These are phyloP conservation scores for Ommatoiulus sabulosus DNA, from an alignment of 2,888 invertebrate genomes.

Conservation along the genomic window DNA sequence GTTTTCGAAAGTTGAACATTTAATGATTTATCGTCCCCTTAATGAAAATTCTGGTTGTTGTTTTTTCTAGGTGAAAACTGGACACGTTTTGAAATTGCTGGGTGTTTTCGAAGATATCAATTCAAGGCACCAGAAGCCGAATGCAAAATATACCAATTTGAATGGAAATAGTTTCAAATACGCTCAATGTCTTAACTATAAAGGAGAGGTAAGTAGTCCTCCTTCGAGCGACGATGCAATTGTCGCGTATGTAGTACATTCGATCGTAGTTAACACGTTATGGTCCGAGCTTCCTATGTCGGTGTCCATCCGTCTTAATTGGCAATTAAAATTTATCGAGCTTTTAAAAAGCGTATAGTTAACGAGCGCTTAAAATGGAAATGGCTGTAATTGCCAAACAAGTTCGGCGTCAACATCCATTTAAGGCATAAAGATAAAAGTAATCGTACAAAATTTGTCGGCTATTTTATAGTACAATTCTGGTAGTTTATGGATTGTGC, in stretches of 20 bases:
- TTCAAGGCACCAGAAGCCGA: slow-evolving; percentile 60
- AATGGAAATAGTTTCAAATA: slow-evolving; percentile 71
- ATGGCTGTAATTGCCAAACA: background rate
- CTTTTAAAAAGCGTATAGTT: background rate
- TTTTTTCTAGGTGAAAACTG: slow-evolving; percentile 68
- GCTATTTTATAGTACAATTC: no score
- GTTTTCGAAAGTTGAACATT: no score
- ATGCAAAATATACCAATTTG: slow-evolving; percentile 54
- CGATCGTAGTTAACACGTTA: no score
- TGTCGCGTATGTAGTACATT: background rate
- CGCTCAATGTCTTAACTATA: slow-evolving; percentile 80
- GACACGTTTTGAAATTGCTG: slow-evolving; percentile 78
- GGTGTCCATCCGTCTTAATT: background rate
- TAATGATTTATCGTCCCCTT: no score
- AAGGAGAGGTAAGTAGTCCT: slow-evolving; percentile 73
- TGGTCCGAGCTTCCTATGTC: background rate
- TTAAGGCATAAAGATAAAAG: background rate
- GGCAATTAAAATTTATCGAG: background rate
- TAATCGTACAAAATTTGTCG: background rate
- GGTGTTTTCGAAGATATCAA: slow-evolving; percentile 81
- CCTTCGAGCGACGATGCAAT: background rate
- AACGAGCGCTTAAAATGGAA: background rate
- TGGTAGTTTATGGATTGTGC: no score
- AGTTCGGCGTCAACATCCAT: background rate
- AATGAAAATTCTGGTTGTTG: background rate